Conservation (phyloP, 2,888 invertebrate species). For the Cynaeus angustus region DNA sequence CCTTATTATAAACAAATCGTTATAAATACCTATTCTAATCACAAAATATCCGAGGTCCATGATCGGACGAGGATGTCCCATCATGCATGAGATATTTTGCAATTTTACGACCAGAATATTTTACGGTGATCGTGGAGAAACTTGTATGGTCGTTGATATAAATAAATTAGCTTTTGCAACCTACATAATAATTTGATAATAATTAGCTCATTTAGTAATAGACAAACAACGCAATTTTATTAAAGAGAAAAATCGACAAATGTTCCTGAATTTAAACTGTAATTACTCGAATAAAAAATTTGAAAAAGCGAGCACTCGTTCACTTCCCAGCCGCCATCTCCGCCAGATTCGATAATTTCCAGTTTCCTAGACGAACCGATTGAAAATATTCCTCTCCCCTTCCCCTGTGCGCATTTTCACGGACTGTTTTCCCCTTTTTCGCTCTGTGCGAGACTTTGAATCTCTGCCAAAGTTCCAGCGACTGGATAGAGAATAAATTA, state of each 20-base stretch:
- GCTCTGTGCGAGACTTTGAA: conserved; percentile 40
- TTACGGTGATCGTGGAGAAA: conserved; percentile 31
- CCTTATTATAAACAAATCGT: conserved; percentile 42
- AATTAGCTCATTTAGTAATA: conserved; percentile 59
- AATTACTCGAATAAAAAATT: conserved; percentile 52
- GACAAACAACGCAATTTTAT: conserved; percentile 61
- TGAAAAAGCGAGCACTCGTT: conserved; percentile 42
- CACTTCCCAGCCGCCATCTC: too few species aligned
- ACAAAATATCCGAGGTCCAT: neutral
- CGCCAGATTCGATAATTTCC: too few species aligned
- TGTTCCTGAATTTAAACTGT: conserved; percentile 59
- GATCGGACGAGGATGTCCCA: neutral
- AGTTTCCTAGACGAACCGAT: too few species aligned
- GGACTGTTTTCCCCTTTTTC: conserved; percentile 36
- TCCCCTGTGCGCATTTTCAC: conserved; percentile 22
- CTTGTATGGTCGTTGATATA: conserved; percentile 32
- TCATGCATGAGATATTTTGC: neutral
- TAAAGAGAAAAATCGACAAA: conserved; percentile 58
- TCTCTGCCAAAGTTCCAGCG: conserved; percentile 44
- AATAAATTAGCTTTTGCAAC: conserved; percentile 51
- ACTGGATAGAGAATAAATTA: conserved; percentile 56
- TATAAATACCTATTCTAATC: conserved; percentile 35
- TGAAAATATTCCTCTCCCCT: conserved; percentile 2
- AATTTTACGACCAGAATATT: conserved; percentile 34
- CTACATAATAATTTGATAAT: conserved; percentile 56